Evolutionary conservation across 2,888 invertebrate species (phyloP).

Genomic region (Pollenia labialis): DNA sequence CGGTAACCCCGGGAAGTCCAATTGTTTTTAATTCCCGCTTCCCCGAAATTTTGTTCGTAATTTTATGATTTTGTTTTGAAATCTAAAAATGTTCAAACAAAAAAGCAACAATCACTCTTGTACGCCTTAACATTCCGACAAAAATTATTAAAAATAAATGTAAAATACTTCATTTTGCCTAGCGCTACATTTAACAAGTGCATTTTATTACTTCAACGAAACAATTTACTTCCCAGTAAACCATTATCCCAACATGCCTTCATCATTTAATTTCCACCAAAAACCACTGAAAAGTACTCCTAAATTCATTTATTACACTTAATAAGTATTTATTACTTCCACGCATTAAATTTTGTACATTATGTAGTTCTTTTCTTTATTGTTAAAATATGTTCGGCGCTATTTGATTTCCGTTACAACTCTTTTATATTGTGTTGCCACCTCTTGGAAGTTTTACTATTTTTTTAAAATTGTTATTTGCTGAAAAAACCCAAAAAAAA

Average conservation of each 20-base stretch:
- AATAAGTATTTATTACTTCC: slow-evolving; percentile 60
- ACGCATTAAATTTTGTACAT: slow-evolving; percentile 39
- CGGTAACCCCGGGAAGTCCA: no score
- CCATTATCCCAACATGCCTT: slow-evolving; percentile 28
- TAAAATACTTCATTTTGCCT: no score
- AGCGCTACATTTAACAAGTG: not conserved
- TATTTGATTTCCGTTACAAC: slow-evolving; percentile 53
- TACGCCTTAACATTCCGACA: no score
- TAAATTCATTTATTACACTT: slow-evolving; percentile 26
- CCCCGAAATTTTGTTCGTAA: no score
- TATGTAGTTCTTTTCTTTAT: slow-evolving; percentile 12
- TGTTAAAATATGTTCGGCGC: slow-evolving; percentile 34
- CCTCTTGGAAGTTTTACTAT: slow-evolving; percentile 15
- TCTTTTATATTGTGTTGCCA: slow-evolving; percentile 38
- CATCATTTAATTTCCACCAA: not conserved
- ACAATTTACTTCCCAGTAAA: slow-evolving; percentile 2
- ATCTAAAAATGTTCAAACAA: no score
- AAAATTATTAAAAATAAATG: no score
- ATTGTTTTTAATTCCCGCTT: no score
- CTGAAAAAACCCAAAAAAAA: slow-evolving; percentile 26
- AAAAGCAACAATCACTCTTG: no score
- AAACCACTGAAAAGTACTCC: slow-evolving; percentile 10
- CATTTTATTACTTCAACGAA: not conserved
- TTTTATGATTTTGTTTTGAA: no score
- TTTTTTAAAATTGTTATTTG: slow-evolving; percentile 43